Conservation (phyloP, 37 sponge, comb jelly and placozoan species). For the Ephydatia muelleri region DNA sequence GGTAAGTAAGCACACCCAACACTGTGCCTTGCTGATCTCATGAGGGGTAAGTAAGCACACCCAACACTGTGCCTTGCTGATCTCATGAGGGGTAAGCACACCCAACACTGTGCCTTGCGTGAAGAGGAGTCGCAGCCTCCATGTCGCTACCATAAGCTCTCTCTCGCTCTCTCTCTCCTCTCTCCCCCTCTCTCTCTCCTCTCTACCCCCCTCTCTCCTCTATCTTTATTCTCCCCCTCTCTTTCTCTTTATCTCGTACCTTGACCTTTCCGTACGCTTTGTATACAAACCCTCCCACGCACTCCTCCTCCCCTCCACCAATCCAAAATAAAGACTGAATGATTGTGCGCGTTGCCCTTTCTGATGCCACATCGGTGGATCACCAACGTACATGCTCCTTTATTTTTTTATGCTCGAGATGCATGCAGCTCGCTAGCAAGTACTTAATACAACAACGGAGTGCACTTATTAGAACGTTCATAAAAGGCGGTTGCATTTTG, state of each 20-base stretch:
- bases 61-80: too few species aligned
- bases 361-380: too few species aligned
- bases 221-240: not conserved
- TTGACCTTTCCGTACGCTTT: not conserved
- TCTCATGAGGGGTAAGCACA: too few species aligned
- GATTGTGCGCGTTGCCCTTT: not conserved
- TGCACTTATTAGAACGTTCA: not conserved
- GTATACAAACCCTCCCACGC: not conserved
- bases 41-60: too few species aligned
- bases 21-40: too few species aligned
- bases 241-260: slow-evolving; percentile 1
- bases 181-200: slow-evolving; percentile 14
- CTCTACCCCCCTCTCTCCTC: slow-evolving; percentile 1
- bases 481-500: not conserved
- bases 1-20: too few species aligned
- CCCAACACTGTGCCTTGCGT: not conserved
- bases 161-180: slow-evolving; percentile 5
- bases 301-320: not conserved
- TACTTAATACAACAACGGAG: too few species aligned
- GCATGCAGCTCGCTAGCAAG: too few species aligned
- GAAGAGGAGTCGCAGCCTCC: too few species aligned
- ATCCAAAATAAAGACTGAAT: not conserved
- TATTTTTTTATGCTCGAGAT: too few species aligned
- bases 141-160: not conserved
- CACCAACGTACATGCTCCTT: too few species aligned